Evolutionary conservation across 2,888 invertebrate genomes (phyloP).

Genomic region (Phragmatobia fuliginosa): DNA sequence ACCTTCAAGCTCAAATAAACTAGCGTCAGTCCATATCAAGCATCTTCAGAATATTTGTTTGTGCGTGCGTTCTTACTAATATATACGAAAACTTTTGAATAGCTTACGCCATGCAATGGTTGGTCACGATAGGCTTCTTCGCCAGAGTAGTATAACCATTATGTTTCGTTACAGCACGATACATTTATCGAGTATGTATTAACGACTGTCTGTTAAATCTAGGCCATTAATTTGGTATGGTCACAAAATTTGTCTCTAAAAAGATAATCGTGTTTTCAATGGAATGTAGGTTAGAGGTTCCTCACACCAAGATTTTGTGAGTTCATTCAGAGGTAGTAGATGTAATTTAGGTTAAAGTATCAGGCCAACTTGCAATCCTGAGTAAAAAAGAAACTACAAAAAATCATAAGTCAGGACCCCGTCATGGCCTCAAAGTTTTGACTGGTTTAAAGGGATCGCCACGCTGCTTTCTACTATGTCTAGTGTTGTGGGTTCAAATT

Average conservation of each 20-base stretch:
- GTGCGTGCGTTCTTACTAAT: conserved; percentile 44
- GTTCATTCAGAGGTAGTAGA: too few relatives aligned
- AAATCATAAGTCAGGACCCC: too few relatives aligned
- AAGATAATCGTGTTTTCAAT: background rate
- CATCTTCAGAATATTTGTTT: conserved; percentile 21
- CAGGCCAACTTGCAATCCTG: background rate
- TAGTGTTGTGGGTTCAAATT: too few relatives aligned
- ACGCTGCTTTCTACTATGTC: too few relatives aligned
- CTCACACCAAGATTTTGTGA: background rate
- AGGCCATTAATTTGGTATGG: background rate
- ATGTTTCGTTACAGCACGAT: conserved; percentile 8
- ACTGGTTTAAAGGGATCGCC: too few relatives aligned
- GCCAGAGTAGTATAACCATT: conserved; percentile 14
- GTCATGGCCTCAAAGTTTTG: too few relatives aligned
- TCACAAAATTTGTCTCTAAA: background rate
- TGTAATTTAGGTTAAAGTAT: too few relatives aligned
- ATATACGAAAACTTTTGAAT: conserved; percentile 30
- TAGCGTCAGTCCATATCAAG: conserved; percentile 1
- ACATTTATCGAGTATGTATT: background rate
- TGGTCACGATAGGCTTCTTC: conserved; percentile 36
- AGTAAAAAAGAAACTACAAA: too few relatives aligned
- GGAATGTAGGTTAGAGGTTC: background rate
- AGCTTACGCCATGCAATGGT: conserved; percentile 45
- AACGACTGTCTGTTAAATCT: conserved; percentile 4
- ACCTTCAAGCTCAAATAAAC: conserved; percentile 2